These are phyloP conservation scores for Ctena decussata DNA, from an alignment of 2,888 invertebrate species.

Conservation along the genomic window DNA sequence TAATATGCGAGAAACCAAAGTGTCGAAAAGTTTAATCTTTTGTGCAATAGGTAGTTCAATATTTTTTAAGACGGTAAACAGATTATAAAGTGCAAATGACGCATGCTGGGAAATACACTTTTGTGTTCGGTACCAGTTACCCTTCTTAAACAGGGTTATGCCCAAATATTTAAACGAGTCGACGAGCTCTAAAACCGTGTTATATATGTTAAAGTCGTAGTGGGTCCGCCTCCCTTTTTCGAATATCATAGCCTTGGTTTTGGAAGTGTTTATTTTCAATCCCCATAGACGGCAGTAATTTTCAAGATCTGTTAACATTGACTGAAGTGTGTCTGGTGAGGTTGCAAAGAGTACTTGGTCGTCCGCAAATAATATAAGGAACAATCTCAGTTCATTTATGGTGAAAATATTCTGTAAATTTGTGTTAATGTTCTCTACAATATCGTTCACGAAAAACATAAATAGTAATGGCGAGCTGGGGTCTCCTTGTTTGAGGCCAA, in stretches of 20 bases:
- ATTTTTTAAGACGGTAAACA: background rate
- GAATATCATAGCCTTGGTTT: constrained; percentile 27
- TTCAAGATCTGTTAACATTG: constrained; percentile 7
- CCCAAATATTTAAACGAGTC: too few relatives aligned
- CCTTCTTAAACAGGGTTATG: too few relatives aligned
- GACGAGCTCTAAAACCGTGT: too few relatives aligned
- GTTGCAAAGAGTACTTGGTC: constrained; percentile 30
- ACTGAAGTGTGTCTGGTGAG: constrained; percentile 2
- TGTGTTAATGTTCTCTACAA: constrained; percentile 10
- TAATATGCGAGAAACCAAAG: background rate
- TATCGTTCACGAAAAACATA: constrained; percentile 38
- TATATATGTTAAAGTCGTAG: background rate
- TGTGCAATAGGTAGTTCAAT: background rate
- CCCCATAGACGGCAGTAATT: constrained; percentile 22
- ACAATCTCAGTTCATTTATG: constrained; percentile 8
- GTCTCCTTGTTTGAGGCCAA: constrained; percentile 48
- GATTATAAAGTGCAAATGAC: background rate
- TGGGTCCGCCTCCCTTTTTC: background rate
- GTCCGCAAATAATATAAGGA: constrained; percentile 29
- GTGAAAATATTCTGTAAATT: constrained; percentile 21
- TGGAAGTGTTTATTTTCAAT: constrained; percentile 15
- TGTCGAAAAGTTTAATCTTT: background rate
- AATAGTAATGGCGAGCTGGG: constrained; percentile 21
- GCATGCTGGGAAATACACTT: background rate
- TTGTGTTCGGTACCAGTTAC: background rate